These are phyloP conservation scores for Gymnobelideus leadbeateri DNA, from an alignment of 2,113 vertebrate species.

Conservation along the genomic window DNA sequence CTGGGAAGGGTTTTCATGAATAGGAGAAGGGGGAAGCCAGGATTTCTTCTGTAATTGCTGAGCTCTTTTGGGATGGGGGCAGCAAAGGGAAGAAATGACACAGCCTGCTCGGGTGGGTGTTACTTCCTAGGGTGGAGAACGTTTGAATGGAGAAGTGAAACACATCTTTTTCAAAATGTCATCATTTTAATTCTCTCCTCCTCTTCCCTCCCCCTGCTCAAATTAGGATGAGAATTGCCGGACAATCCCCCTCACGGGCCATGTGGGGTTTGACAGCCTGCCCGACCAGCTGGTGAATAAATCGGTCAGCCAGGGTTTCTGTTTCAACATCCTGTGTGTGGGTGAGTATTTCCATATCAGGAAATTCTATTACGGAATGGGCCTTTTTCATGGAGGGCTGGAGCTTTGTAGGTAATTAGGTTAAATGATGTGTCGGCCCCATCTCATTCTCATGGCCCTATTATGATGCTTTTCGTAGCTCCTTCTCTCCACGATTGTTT, in stretches of 20 bases:
- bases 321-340: constrained; percentile 99
- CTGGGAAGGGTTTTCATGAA: neutral
- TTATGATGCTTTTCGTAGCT: neutral
- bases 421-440: constrained; percentile 73
- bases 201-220: constrained; percentile 48
- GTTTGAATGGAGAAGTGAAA: constrained; percentile 32
- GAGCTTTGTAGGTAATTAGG: constrained; percentile 76
- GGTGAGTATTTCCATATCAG: constrained; percentile 92
- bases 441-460: constrained; percentile 54
- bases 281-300: constrained; percentile 99
- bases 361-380: constrained; percentile 81
- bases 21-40: neutral
- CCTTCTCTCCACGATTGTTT: constrained; percentile 33
- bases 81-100: constrained; percentile 21
- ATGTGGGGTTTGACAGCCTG: constrained; percentile 99
- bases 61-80: constrained; percentile 19
- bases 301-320: constrained; percentile 97
- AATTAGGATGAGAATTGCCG: constrained; percentile 95
- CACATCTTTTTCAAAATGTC: constrained; percentile 24
- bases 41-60: neutral
- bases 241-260: constrained; percentile 93
- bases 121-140: constrained; percentile 7
- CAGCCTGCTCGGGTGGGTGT: constrained; percentile 9
- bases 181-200: constrained; percentile 56
- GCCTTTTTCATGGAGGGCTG: constrained; percentile 76